These are phyloP conservation scores for Seriola dumerili DNA, from an alignment of 2,113 vertebrate genomes.

Conservation along the genomic window DNA sequence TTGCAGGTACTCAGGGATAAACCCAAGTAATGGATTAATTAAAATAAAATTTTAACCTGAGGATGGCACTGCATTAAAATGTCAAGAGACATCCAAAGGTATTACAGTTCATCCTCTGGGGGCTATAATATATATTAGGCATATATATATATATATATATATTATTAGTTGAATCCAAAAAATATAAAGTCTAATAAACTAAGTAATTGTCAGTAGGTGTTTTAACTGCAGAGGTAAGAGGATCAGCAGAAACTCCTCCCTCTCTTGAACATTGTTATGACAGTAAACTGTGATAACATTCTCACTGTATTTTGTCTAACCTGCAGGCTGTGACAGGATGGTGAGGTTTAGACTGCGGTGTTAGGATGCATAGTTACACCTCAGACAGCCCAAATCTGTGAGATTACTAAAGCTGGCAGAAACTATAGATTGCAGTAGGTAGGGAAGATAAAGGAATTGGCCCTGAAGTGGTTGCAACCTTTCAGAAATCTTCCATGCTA, in stretches of 20 bases:
- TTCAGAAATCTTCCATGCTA: constrained; percentile 11
- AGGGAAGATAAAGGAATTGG: constrained; percentile 14
- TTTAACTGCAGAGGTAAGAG: constrained; percentile 13
- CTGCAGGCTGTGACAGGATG: constrained; percentile 60
- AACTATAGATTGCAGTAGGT: constrained; percentile 27
- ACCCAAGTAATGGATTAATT: neutral
- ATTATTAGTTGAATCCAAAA: neutral
- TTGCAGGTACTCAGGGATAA: neutral
- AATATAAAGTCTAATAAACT: neutral
- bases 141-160: no score
- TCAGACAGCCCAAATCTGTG: constrained; percentile 42
- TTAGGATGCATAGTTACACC: constrained; percentile 52
- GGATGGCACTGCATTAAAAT: neutral
- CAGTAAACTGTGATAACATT: constrained; percentile 49
- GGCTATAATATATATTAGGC: no score
- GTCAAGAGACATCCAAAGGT: no score
- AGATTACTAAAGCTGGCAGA: constrained; percentile 69
- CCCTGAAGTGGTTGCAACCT: constrained; percentile 45
- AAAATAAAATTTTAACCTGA: neutral
- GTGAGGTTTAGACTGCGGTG: constrained; percentile 54
- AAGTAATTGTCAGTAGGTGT: neutral
- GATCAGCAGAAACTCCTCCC: constrained; percentile 4
- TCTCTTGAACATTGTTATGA: constrained; percentile 55
- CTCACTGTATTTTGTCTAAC: constrained; percentile 40
- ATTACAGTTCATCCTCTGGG: no score